Evolutionary conservation across 92 coral and sea anemone genomes (phyloP).

Genomic region (Porites divaricata): DNA sequence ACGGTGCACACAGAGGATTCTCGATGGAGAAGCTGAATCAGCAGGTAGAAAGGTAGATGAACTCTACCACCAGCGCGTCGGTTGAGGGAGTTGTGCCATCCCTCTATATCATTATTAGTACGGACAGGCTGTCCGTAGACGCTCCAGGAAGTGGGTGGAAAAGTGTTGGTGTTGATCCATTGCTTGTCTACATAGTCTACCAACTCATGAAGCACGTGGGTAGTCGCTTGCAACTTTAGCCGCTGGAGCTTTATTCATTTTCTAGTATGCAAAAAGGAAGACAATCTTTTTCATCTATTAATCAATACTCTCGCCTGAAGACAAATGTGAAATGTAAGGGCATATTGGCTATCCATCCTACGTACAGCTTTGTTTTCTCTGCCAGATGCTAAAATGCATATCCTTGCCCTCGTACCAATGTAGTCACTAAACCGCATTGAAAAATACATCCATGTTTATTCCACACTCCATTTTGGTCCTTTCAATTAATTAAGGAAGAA

Average conservation of each 20-base stretch:
- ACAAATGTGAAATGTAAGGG: neutral
- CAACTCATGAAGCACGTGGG: too few relatives aligned
- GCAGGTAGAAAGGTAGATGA: too few relatives aligned
- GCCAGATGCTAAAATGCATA: neutral
- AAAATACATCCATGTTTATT: neutral
- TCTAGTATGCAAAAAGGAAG: neutral
- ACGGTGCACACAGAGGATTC: too few relatives aligned
- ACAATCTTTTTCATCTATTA: neutral
- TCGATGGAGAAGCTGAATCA: too few relatives aligned
- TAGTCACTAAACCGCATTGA: neutral
- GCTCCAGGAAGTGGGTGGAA: too few relatives aligned
- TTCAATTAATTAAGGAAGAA: neutral
- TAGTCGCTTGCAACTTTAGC: too few relatives aligned
- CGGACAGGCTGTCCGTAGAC: too few relatives aligned
- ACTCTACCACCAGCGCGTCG: too few relatives aligned
- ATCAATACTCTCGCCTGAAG: neutral
- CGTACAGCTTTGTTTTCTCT: neutral
- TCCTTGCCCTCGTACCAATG: neutral
- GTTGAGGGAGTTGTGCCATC: too few relatives aligned
- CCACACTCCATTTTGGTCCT: neutral
- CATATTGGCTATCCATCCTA: neutral
- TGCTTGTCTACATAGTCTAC: too few relatives aligned
- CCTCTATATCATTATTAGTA: too few relatives aligned
- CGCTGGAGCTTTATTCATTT: neutral
- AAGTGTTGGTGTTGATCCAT: too few relatives aligned